Percentiles rank a stretch among this genome's conserved stretches.
Conservation (phyloP, 2,888 invertebrate species). For the Harpalus rufipes region DNA sequence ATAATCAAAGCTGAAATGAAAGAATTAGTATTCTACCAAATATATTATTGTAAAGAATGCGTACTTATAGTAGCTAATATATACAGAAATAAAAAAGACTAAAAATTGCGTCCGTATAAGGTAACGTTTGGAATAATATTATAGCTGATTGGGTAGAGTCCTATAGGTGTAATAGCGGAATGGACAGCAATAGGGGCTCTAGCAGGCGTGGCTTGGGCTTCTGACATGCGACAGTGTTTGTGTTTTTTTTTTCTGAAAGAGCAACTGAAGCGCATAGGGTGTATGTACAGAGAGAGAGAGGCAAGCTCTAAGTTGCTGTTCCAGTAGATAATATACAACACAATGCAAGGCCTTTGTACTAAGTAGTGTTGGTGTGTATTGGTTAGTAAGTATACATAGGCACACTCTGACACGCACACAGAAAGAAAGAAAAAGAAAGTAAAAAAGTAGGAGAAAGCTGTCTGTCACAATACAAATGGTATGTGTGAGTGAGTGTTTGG, state of each 20-base stretch:
- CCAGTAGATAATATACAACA: background rate
- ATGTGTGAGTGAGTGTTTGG: constrained; percentile 77
- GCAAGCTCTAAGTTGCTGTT: constrained; percentile 5
- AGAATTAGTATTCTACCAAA: too few relatives aligned
- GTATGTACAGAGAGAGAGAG: constrained; percentile 55
- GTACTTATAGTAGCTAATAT: too few relatives aligned
- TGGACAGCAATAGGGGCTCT: constrained; percentile 56
- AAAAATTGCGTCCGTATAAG: too few relatives aligned
- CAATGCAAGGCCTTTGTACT: constrained; percentile 12
- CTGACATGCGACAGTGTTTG: constrained; percentile 61
- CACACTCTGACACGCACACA: constrained; percentile 1
- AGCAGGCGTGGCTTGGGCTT: constrained; percentile 66
- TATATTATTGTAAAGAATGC: too few relatives aligned
- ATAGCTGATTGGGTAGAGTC: too few relatives aligned
- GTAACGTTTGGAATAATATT: too few relatives aligned
- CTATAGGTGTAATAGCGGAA: constrained; percentile 3
- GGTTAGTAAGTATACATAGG: constrained; percentile 2
- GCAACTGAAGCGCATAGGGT: constrained; percentile 37
- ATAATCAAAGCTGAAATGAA: too few relatives aligned
- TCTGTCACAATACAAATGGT: constrained; percentile 73
- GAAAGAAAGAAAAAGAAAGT: constrained; percentile 63
- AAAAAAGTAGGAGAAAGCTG: constrained; percentile 67
- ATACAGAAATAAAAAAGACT: too few relatives aligned
- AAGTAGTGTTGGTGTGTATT: background rate
- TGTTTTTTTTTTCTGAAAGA: constrained; percentile 18